Percentiles rank a stretch among this genome's conserved stretches.
Conservation (phyloP, 2,113 vertebrate species). For the Aegotheles bennettii region DNA sequence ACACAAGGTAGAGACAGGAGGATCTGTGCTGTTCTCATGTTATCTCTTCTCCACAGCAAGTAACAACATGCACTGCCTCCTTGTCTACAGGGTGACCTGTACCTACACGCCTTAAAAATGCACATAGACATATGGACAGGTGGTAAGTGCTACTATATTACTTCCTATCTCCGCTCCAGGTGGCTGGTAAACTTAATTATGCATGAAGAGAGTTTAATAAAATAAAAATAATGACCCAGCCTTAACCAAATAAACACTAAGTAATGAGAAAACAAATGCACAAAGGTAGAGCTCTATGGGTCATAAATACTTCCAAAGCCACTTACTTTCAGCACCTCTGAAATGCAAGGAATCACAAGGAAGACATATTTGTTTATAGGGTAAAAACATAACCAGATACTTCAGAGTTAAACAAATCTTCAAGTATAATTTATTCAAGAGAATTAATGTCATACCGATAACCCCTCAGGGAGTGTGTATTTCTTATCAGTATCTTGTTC, state of each 20-base stretch:
- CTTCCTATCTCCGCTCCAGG: background rate
- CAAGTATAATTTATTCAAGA: background rate
- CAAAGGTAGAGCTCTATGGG: background rate
- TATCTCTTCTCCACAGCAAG: background rate
- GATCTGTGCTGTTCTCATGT: background rate
- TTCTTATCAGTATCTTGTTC: constrained; percentile 22
- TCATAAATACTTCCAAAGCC: background rate
- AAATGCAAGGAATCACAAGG: background rate
- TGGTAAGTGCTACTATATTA: background rate
- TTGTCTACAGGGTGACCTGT: background rate
- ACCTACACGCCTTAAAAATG: background rate
- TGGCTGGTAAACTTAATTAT: background rate
- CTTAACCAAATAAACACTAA: background rate
- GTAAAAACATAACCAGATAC: background rate
- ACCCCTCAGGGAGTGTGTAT: constrained; percentile 82
- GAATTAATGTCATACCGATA: constrained; percentile 76
- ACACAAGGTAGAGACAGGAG: background rate
- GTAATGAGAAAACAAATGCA: background rate
- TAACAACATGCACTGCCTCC: background rate
- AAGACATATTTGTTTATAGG: background rate
- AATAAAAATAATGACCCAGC: background rate
- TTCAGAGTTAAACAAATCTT: background rate
- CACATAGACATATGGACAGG: background rate
- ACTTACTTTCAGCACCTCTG: background rate
- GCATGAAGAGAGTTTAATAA: background rate